A percentile compares a stretch with the other conserved stretches of the same genome.
Evolutionary conservation across 2,797 vertebrate genomes (phyloP).

Genomic region (Allobates femoralis): DNA sequence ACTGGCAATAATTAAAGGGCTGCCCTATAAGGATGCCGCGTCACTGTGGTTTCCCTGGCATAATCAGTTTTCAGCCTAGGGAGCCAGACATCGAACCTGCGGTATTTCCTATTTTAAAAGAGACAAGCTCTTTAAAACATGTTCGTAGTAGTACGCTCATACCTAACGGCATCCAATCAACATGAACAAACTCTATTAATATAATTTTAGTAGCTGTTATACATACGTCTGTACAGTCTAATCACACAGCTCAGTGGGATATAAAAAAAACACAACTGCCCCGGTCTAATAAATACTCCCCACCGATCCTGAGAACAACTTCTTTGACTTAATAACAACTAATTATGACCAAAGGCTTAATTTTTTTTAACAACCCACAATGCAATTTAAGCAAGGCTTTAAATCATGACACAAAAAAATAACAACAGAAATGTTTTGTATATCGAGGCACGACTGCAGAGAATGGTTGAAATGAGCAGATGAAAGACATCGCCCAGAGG

Average conservation of each 20-base stretch:
- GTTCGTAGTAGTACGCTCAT: background rate
- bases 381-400: constrained; percentile 23
- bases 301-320: constrained; percentile 9
- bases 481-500: constrained; percentile 44
- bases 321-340: constrained; percentile 3
- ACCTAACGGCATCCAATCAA: background rate
- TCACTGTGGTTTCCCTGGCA: too few species aligned
- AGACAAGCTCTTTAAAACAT: too few species aligned
- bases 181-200: background rate
- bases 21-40: too few species aligned
- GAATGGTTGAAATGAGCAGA: constrained; percentile 32
- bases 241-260: background rate
- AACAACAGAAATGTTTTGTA: constrained; percentile 23
- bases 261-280: background rate
- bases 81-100: too few species aligned
- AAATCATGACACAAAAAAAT: constrained; percentile 11
- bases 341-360: constrained; percentile 37
- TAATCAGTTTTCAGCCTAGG: too few species aligned
- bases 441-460: background rate
- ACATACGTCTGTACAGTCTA: background rate
- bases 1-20: too few species aligned
- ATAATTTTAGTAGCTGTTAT: background rate
- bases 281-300: constrained; percentile 8
- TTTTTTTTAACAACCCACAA: constrained; percentile 35
- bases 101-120: too few species aligned